phyloP scores from a whole-genome alignment of 1,140 invertebrate genomes.

The Bombus picipes region DNA sequence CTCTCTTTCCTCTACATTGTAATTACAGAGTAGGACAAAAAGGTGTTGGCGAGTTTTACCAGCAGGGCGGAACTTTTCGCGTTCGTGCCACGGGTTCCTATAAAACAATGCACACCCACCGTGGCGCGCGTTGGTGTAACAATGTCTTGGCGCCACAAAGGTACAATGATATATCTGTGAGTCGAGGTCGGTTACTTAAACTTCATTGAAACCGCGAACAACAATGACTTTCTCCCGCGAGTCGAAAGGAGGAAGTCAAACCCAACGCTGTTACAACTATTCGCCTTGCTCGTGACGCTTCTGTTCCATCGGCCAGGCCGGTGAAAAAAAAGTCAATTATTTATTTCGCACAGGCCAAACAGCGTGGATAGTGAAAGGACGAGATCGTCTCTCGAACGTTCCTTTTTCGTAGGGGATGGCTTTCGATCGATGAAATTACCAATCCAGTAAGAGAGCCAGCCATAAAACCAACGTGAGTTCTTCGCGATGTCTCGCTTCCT shows the following conservation, averaged over 20 bases:
- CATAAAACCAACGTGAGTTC: neutral
- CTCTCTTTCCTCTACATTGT: neutral
- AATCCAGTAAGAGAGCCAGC: neutral
- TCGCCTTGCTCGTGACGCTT: conserved; percentile 57
- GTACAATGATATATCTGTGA: conserved; percentile 46
- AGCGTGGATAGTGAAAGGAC: conserved; percentile 53
- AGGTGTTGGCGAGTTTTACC: conserved; percentile 11
- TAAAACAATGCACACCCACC: conserved; percentile 64
- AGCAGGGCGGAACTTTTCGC: conserved; percentile 37
- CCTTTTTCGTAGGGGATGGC: neutral
- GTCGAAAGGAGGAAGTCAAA: conserved; percentile 68
- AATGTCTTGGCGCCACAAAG: conserved; percentile 60
- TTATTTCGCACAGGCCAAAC: conserved; percentile 60
- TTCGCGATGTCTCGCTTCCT: neutral
- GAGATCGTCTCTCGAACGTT: neutral
- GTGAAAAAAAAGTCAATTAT: conserved; percentile 58
- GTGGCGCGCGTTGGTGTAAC: conserved; percentile 48
- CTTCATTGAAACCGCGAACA: conserved; percentile 68
- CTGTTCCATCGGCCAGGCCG: conserved; percentile 19
- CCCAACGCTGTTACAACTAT: conserved; percentile 51
- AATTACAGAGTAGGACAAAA: neutral
- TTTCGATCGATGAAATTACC: conserved; percentile 39
- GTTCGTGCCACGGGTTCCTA: conserved; percentile 10
- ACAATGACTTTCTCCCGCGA: conserved; percentile 69
- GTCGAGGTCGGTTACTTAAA: conserved; percentile 53